A percentile compares a stretch with the other conserved stretches of the same genome.
These are phyloP conservation scores for Poeciliopsis turneri DNA, from an alignment of 2,797 vertebrate genomes.

Conservation along the genomic window DNA sequence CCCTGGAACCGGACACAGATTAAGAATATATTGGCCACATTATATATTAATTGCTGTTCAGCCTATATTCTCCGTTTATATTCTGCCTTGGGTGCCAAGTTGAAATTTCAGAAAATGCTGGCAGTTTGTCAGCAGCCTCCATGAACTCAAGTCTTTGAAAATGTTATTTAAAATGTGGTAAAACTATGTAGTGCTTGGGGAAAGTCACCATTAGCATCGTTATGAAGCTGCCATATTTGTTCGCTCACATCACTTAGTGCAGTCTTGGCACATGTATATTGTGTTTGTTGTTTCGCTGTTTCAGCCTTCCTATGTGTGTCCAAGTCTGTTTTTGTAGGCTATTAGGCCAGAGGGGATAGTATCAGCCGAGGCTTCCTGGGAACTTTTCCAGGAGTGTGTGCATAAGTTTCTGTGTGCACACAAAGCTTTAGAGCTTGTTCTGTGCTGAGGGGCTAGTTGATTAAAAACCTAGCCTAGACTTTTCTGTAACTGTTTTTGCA, in stretches of 20 bases:
- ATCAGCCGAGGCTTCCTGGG: conserved; percentile 55
- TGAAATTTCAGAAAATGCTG: conserved; percentile 21
- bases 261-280: conserved; percentile 30
- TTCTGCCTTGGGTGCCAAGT: background rate
- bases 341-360: conserved; percentile 49
- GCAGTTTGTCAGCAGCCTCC: conserved; percentile 23
- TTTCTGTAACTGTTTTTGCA: conserved; percentile 22
- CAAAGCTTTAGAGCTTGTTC: conserved; percentile 2
- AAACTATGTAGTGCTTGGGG: conserved; percentile 22
- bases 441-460: conserved; percentile 32
- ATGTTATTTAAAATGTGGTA: conserved; percentile 28
- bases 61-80: background rate
- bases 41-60: background rate
- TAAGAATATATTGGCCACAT: background rate
- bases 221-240: conserved; percentile 38
- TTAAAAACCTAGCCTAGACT: conserved; percentile 35
- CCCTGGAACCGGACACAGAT: background rate
- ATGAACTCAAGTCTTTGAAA: conserved; percentile 15
- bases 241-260: conserved; percentile 40
- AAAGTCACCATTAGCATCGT: conserved; percentile 38
- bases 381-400: conserved; percentile 51
- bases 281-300: conserved; percentile 38
- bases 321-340: conserved; percentile 47
- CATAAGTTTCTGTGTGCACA: conserved; percentile 13
- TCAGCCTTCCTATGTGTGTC: conserved; percentile 17